These are phyloP conservation scores for Phasia obesa DNA, from an alignment of 2,888 invertebrate species.

Conservation along the genomic window DNA sequence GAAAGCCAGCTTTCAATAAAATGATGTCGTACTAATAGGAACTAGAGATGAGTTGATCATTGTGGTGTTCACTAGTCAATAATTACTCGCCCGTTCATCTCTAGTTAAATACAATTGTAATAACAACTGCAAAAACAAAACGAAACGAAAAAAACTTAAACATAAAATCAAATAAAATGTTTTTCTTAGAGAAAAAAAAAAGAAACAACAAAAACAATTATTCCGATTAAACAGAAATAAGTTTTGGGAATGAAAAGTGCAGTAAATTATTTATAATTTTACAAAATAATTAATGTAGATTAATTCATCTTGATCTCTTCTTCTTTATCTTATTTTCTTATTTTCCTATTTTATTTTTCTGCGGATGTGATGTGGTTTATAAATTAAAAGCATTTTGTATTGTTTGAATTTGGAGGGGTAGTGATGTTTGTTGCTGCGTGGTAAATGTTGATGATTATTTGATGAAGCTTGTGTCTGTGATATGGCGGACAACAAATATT, in stretches of 20 bases:
- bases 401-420: conserved; percentile 56
- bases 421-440: conserved; percentile 49
- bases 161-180: conserved; percentile 23
- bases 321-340: conserved; percentile 4
- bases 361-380: conserved; percentile 53
- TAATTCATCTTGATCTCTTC: too few relatives aligned
- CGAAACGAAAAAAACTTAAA: conserved; percentile 34
- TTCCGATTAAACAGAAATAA: conserved; percentile 16
- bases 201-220: too few relatives aligned
- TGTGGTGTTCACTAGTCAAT: conserved; percentile 1
- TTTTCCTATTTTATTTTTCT: neutral
- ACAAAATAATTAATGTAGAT: conserved; percentile 34
- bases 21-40: conserved; percentile 58
- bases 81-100: conserved; percentile 26
- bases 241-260: neutral
- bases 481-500: conserved; percentile 47
- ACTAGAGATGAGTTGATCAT: conserved; percentile 39
- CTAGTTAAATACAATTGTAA: conserved; percentile 34
- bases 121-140: conserved; percentile 29
- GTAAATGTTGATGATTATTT: conserved; percentile 70
- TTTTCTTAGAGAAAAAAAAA: conserved; percentile 20
- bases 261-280: conserved; percentile 47
- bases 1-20: too few relatives aligned
- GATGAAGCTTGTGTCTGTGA: conserved; percentile 47
- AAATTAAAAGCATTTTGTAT: conserved; percentile 62